These are phyloP conservation scores for Meriones psammophilus DNA, from an alignment of 2,797 vertebrate species.

Conservation along the genomic window DNA sequence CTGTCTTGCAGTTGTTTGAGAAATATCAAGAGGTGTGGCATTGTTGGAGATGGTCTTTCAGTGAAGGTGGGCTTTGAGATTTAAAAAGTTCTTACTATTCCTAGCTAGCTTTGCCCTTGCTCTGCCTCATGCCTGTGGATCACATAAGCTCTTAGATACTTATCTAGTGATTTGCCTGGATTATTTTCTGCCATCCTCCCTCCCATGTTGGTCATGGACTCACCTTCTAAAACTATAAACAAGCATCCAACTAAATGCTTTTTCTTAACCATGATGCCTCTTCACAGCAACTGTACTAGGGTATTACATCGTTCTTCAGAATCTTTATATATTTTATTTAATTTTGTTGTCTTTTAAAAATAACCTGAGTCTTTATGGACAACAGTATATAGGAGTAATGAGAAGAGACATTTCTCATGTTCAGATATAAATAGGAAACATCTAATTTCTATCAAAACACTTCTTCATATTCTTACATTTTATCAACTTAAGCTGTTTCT, in stretches of 20 bases:
- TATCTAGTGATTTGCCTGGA: too few species aligned
- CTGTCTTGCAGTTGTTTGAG: not conserved
- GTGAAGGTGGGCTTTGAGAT: not conserved
- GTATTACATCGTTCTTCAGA: not conserved
- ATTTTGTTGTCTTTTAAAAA: not conserved
- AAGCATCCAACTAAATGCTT: not conserved
- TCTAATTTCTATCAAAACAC: not conserved
- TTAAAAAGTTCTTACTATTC: not conserved
- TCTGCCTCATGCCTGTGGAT: not conserved
- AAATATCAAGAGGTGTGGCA: not conserved
- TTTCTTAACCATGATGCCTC: not conserved
- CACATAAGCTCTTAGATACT: not conserved
- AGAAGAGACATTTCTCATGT: not conserved
- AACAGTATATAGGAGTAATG: not conserved
- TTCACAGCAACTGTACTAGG: not conserved
- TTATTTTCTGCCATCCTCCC: not conserved
- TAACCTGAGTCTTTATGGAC: not conserved
- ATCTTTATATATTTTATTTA: not conserved
- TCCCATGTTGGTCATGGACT: not conserved
- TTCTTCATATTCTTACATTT: not conserved
- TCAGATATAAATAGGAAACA: not conserved
- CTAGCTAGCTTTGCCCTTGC: not conserved
- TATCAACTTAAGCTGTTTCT: not conserved
- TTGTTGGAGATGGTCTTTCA: not conserved
- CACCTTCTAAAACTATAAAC: not conserved